Conservation (phyloP, 2,113 vertebrate genomes). For the Sciurus niger region DNA sequence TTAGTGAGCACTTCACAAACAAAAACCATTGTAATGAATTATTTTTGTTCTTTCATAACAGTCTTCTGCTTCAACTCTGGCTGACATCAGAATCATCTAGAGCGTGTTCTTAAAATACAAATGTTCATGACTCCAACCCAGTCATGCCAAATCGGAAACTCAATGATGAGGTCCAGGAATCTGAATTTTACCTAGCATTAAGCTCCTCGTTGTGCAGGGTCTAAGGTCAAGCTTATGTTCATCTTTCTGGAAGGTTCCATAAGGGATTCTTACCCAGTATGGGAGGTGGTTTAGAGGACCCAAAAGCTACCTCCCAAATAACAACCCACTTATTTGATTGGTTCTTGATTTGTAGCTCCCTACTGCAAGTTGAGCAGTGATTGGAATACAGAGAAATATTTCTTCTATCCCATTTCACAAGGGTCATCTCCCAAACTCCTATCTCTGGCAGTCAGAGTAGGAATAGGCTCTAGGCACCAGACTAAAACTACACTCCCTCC, state of each 20-base stretch:
- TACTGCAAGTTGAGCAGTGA: neutral
- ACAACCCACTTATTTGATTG: neutral
- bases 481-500: neutral
- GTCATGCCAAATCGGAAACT: neutral
- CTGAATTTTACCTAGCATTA: neutral
- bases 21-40: conserved; percentile 58
- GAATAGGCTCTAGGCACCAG: neutral
- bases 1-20: conserved; percentile 79
- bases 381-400: neutral
- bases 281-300: neutral
- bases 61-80: conserved; percentile 46
- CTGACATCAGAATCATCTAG: conserved; percentile 57
- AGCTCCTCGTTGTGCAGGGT: neutral
- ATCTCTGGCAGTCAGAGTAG: neutral
- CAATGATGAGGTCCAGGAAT: neutral
- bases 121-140: conserved; percentile 14
- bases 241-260: neutral
- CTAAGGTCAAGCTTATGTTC: neutral
- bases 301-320: neutral
- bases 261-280: neutral
- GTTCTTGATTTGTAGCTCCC: neutral
- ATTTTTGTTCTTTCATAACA: conserved; percentile 68
- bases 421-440: neutral
- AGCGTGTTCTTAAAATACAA: conserved; percentile 33
- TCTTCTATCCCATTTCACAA: neutral